Conservation (phyloP, 2,888 invertebrate genomes). For the Nycteola revayana region DNA sequence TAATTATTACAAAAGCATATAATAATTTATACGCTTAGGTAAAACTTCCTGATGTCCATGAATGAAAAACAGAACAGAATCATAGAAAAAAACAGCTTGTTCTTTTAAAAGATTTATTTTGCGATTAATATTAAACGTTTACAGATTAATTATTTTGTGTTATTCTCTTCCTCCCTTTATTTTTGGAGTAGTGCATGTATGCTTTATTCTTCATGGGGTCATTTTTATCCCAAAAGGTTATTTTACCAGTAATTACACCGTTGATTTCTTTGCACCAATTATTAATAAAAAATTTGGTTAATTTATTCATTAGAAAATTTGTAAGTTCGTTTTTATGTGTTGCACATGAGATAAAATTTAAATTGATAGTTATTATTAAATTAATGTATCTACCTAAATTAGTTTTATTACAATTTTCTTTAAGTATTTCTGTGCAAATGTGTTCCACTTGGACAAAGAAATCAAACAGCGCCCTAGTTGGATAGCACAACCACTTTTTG, state of each 20-base stretch:
- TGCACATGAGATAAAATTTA: constrained; percentile 1
- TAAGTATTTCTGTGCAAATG: constrained; percentile 1
- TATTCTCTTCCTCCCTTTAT: constrained; percentile 4
- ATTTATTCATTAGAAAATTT: constrained; percentile 7
- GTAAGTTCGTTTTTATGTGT: neutral
- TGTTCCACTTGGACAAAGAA: constrained; percentile 2
- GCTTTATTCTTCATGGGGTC: constrained; percentile 5
- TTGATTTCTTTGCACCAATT: constrained; percentile 10
- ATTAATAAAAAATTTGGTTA: constrained; percentile 3
- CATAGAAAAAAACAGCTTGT: no score
- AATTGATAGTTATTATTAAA: neutral
- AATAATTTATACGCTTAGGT: no score
- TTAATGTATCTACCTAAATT: neutral
- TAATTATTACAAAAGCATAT: no score
- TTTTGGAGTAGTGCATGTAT: neutral
- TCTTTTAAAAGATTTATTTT: no score
- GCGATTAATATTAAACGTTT: no score
- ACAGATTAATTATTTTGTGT: neutral
- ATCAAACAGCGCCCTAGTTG: constrained; percentile 1
- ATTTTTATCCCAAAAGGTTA: constrained; percentile 4
- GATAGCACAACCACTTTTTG: constrained; percentile 6
- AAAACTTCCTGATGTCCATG: no score
- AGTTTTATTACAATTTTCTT: neutral
- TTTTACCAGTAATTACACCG: constrained; percentile 9
- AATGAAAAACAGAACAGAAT: no score